A percentile compares a stretch with the other conserved stretches of the same genome.
phyloP scores from a whole-genome alignment of 2,113 vertebrate genomes.

The Austrofundulus limnaeus region DNA sequence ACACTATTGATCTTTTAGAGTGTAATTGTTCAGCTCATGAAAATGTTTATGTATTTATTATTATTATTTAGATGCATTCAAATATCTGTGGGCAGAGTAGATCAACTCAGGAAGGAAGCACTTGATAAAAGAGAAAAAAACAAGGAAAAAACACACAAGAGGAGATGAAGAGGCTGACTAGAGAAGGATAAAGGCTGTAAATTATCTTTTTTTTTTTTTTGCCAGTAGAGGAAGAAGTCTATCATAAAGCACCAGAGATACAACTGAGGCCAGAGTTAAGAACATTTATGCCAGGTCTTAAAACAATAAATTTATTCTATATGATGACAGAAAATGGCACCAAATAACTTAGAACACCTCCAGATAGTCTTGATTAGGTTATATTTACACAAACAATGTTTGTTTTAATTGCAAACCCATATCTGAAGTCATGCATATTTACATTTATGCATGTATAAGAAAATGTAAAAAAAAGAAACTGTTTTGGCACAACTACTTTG shows the following conservation, averaged over 20 bases:
- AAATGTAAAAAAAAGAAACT: too few species aligned
- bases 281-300: not conserved
- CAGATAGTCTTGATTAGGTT: too few species aligned
- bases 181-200: conserved; percentile 16
- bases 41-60: not conserved
- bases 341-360: too few species aligned
- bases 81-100: conserved; percentile 21
- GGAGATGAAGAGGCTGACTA: not conserved
- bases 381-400: too few species aligned
- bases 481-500: too few species aligned
- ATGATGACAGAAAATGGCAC: too few species aligned
- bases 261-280: not conserved
- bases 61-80: not conserved
- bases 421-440: too few species aligned
- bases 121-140: conserved; percentile 32
- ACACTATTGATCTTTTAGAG: not conserved
- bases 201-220: not conserved
- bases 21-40: not conserved
- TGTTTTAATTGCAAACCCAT: too few species aligned
- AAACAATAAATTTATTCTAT: not conserved
- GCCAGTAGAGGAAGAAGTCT: not conserved
- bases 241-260: not conserved
- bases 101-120: conserved; percentile 10
- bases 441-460: too few species aligned
- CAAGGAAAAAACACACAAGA: conserved; percentile 7